Conservation (phyloP, 2,113 vertebrate genomes). For the Chloropsis hardwickii region DNA sequence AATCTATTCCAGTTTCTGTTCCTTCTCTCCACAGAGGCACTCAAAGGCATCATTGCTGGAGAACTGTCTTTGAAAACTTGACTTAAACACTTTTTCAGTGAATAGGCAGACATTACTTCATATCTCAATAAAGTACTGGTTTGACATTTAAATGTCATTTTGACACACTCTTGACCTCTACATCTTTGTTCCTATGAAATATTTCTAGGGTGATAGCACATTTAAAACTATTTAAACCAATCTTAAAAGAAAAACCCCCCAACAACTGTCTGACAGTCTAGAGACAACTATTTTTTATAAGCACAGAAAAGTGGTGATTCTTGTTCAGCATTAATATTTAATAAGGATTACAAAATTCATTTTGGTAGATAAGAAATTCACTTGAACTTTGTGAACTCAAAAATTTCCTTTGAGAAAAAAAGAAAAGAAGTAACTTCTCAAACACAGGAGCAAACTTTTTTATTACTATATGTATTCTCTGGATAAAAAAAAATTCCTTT, state of each 20-base stretch:
- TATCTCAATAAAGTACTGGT: slow-evolving; percentile 40
- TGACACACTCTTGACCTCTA: slow-evolving; percentile 35
- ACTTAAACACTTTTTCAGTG: slow-evolving; percentile 5
- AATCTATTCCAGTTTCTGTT: neutral
- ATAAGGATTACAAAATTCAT: neutral
- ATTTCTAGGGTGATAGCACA: neutral
- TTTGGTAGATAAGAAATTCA: neutral
- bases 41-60: neutral
- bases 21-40: neutral
- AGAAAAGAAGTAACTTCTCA: neutral
- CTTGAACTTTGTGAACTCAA: neutral
- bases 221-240: slow-evolving; percentile 25
- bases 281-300: neutral
- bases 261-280: neutral
- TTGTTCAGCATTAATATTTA: neutral
- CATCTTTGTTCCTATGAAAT: slow-evolving; percentile 20
- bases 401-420: neutral
- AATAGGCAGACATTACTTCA: slow-evolving; percentile 50
- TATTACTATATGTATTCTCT: neutral
- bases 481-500: neutral
- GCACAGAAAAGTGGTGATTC: neutral
- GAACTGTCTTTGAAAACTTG: slow-evolving; percentile 14
- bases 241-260: neutral
- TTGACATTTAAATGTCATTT: slow-evolving; percentile 60
- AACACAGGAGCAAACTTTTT: neutral